phyloP scores from a whole-genome alignment of 2,888 invertebrate species.

The Coenonympha arcania region DNA sequence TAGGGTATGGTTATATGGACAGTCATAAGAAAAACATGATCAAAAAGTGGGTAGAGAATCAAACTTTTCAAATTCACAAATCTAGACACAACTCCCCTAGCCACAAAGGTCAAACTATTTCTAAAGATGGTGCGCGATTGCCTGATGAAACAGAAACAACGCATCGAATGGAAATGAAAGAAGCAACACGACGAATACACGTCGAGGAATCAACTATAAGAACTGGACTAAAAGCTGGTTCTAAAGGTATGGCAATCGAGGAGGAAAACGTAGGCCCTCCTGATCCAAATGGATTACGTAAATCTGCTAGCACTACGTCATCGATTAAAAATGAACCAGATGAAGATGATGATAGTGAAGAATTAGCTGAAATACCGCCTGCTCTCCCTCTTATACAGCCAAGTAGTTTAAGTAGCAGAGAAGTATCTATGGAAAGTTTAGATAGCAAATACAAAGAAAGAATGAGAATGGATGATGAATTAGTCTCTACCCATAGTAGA shows the following conservation, averaged over 20 bases:
- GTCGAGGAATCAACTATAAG: slow-evolving; percentile 76
- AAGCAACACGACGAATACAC: slow-evolving; percentile 69
- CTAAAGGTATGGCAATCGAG: slow-evolving; percentile 66
- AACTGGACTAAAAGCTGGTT: slow-evolving; percentile 74
- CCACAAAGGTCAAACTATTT: slow-evolving; percentile 49
- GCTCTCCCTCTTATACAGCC: slow-evolving; percentile 85
- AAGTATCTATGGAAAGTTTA: slow-evolving; percentile 87
- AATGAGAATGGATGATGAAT: slow-evolving; percentile 75
- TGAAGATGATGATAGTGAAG: slow-evolving; percentile 85
- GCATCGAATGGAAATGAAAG: slow-evolving; percentile 67
- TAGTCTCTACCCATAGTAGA: slow-evolving; percentile 72
- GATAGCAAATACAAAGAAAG: slow-evolving; percentile 84
- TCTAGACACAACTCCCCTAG: slow-evolving; percentile 74
- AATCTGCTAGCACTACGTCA: slow-evolving; percentile 45
- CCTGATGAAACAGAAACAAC: slow-evolving; percentile 46
- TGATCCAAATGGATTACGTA: slow-evolving; percentile 45
- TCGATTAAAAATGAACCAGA: slow-evolving; percentile 69
- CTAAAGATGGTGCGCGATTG: slow-evolving; percentile 42
- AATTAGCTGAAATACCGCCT: slow-evolving; percentile 85
- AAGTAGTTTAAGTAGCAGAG: slow-evolving; percentile 79
- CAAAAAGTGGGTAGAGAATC: slow-evolving; percentile 93
- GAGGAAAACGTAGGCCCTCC: slow-evolving; percentile 65
- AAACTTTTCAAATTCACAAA: slow-evolving; percentile 85
- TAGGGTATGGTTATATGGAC: slow-evolving; percentile 92
- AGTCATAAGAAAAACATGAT: slow-evolving; percentile 95